Evolutionary conservation across 2,113 vertebrate genomes (phyloP), one percentile per base, ranked within the genome.

Genomic region (Albula goreensis): DNA sequence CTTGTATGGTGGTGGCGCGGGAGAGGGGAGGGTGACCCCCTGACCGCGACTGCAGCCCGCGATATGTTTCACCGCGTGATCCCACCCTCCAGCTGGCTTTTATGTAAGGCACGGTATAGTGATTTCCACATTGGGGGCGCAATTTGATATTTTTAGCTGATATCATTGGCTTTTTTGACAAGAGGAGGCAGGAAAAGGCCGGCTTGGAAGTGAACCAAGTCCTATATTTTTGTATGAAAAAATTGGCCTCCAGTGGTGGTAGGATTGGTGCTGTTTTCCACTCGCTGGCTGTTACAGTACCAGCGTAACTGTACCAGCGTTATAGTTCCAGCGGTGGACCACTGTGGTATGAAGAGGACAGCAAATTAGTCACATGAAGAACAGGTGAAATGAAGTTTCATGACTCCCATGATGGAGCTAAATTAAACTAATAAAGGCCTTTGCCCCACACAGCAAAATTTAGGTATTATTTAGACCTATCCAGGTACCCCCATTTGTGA

Each of bases 1-100:
- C 86, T 86, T 88, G 86, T 86, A 81, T 86, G 84, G 82, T 80
- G 53, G 77, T 82, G 77, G 70, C 31, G 50, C 78, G 81, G 9
- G 25, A 81, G 56, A 70, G 80, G 31, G n/a, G n/a, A 60, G 52
- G 22, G 31, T 22, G 81, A 77, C 85, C 52, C 31, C 50, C 81
- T 6, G n/a, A 5, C 74, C 41, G 41, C 15, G 6, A 51, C 85
- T 74, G 25, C 70, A 2, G 51, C 81, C 84, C 81, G 15, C 74
- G 63, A 77, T 15, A 48, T 25, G 31, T 41, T 60, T 50, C 13
- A 48, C 48, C 83, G 63, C 82, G 80, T 85, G 77, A 17, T 78
- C 83, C 3, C 53, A 84, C 31, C 78, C 31, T 85, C 79, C 74
- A 56, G 60, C 85, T 13, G 63, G 48, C 0, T 49, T 82, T 82